phyloP scores from a whole-genome alignment of 2,888 invertebrate genomes.

The Erebia epiphron region DNA sequence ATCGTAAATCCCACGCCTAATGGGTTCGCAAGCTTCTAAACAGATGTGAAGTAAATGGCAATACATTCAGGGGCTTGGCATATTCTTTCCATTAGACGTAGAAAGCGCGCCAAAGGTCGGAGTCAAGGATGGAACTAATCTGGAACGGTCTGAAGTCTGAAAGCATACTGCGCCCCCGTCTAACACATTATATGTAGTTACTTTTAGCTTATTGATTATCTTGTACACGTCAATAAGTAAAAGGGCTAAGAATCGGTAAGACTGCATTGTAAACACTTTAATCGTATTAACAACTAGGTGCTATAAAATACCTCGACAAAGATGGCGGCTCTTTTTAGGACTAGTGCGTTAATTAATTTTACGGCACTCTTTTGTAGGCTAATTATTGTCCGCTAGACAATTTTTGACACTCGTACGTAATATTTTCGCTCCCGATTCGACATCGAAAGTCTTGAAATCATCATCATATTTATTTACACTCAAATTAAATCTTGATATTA shows the following conservation, averaged over 20 bases:
- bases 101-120: slow-evolving; percentile 43
- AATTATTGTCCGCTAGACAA: too few species aligned
- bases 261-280: background rate
- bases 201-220: slow-evolving; percentile 1
- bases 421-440: too few species aligned
- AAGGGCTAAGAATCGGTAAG: too few species aligned
- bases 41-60: slow-evolving; percentile 45
- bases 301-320: too few species aligned
- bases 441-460: background rate
- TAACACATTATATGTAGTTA: background rate
- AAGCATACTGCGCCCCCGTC: slow-evolving; percentile 15
- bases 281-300: too few species aligned
- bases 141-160: slow-evolving; percentile 28
- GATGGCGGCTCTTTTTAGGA: too few species aligned
- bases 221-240: background rate
- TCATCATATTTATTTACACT: background rate
- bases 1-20: slow-evolving; percentile 2
- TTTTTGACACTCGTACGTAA: too few species aligned
- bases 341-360: too few species aligned
- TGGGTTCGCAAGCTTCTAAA: slow-evolving; percentile 36
- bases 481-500: slow-evolving; percentile 4
- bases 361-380: too few species aligned
- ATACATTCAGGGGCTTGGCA: slow-evolving; percentile 41
- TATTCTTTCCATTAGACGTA: slow-evolving; percentile 46
- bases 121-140: slow-evolving; percentile 33